These are phyloP conservation scores for Abramis brama DNA, from an alignment of 2,113 vertebrate species.

Conservation along the genomic window DNA sequence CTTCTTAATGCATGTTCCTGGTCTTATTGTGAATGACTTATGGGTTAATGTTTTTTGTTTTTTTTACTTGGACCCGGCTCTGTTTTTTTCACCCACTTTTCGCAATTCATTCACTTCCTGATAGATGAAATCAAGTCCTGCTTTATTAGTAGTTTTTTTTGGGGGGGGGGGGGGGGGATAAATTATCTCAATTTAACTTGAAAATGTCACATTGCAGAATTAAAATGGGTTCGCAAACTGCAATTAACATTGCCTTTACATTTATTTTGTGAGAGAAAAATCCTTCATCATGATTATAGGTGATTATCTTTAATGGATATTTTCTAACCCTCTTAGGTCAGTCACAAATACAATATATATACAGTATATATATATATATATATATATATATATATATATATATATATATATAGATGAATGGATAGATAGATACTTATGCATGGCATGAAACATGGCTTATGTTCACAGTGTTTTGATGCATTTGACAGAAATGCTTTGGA, in stretches of 20 bases:
- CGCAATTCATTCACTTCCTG: neutral
- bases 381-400: too few relatives aligned
- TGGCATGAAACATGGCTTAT: constrained; percentile 8
- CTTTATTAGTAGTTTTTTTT: neutral
- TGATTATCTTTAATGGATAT: neutral
- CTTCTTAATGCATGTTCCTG: neutral
- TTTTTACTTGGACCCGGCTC: too few relatives aligned
- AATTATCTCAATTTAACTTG: neutral
- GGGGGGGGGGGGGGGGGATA: too few relatives aligned
- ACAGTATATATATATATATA: too few relatives aligned
- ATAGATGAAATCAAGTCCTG: neutral
- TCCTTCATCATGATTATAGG: neutral
- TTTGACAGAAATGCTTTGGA: constrained; percentile 19
- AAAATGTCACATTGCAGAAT: neutral
- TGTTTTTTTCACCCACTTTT: neutral
- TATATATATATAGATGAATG: too few relatives aligned
- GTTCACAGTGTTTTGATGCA: neutral
- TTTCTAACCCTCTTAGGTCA: neutral
- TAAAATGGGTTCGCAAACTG: neutral
- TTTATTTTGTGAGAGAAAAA: neutral
- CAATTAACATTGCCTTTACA: neutral
- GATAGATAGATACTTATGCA: too few relatives aligned
- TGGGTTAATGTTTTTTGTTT: neutral
- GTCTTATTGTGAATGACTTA: neutral
- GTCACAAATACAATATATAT: too few relatives aligned